These are phyloP conservation scores for Auanema freiburgensis DNA, from an alignment of 2,888 invertebrate genomes.

Conservation along the genomic window DNA sequence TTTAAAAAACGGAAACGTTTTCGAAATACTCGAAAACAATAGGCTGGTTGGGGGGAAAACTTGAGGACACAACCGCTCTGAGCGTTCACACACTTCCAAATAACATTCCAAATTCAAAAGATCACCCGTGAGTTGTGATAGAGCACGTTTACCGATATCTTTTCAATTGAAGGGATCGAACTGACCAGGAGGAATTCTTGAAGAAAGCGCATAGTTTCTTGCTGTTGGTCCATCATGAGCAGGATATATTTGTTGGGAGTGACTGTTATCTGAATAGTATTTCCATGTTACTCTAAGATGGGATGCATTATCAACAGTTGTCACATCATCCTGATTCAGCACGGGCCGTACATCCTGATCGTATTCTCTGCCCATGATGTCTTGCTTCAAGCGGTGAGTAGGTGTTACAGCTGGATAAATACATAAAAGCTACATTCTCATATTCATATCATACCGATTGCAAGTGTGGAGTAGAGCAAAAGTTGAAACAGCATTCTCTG, in stretches of 20 bases:
- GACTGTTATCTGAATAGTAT: slow-evolving; percentile 23
- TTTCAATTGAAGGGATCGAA: background rate
- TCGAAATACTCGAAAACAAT: too few species aligned
- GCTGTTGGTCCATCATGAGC: slow-evolving; percentile 45
- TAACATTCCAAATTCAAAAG: background rate
- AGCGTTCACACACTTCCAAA: too few species aligned
- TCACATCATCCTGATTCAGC: slow-evolving; percentile 1
- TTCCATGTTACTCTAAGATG: background rate
- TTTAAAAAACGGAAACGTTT: too few species aligned
- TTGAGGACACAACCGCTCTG: too few species aligned
- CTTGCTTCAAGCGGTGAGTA: slow-evolving; percentile 9
- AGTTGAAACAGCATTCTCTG: too few species aligned
- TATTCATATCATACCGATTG: too few species aligned
- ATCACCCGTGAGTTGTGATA: background rate
- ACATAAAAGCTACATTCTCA: too few species aligned
- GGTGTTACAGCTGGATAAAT: slow-evolving; percentile 17
- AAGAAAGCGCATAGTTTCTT: slow-evolving; percentile 45
- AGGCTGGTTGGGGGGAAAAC: too few species aligned
- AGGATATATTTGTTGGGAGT: slow-evolving; percentile 42
- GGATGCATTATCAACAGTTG: background rate
- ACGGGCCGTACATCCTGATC: slow-evolving; percentile 14
- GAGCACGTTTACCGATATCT: background rate
- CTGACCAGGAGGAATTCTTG: slow-evolving; percentile 43
- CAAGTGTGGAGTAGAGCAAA: too few species aligned
- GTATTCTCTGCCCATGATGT: slow-evolving; percentile 7